Evolutionary conservation across 1,140 invertebrate genomes (phyloP).

Genomic region (Sminthurinus signatus): DNA sequence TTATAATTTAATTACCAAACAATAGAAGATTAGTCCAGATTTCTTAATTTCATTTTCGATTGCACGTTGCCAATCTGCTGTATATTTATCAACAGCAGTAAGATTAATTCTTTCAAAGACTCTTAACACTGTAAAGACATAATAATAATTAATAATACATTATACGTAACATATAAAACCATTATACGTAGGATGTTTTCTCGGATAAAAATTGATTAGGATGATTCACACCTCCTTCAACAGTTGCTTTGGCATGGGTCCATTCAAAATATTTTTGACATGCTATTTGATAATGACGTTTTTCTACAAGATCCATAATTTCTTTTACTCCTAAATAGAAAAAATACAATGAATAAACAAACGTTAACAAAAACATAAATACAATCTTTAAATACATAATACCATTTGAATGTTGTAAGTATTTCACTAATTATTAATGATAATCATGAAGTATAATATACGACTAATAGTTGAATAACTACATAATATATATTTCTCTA

Average conservation of each 20-base stretch:
- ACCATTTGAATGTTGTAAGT: too few species aligned
- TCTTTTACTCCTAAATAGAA: conserved; percentile 39
- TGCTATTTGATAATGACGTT: conserved; percentile 64
- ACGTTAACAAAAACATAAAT: background rate
- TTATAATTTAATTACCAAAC: conserved; percentile 49
- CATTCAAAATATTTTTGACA: conserved; percentile 83
- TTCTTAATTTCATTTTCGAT: conserved; percentile 2
- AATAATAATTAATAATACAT: background rate
- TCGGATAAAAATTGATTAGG: conserved; percentile 79
- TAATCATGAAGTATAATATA: too few species aligned
- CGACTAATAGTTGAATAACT: too few species aligned
- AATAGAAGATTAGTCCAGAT: conserved; percentile 12
- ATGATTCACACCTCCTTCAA: conserved; percentile 66
- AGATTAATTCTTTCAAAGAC: conserved; percentile 63
- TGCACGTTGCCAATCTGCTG: conserved; percentile 62
- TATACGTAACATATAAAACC: background rate
- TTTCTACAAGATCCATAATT: conserved; percentile 44
- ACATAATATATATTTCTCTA: too few species aligned
- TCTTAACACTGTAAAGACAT: conserved; percentile 55
- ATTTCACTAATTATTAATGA: too few species aligned
- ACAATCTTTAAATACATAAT: too few species aligned
- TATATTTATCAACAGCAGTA: conserved; percentile 56
- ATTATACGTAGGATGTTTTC: background rate
- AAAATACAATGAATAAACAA: background rate
- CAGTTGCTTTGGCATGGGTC: conserved; percentile 58